phyloP scores from a whole-genome alignment of 2,797 vertebrate genomes.

The Lindbergichthys nudifrons region DNA sequence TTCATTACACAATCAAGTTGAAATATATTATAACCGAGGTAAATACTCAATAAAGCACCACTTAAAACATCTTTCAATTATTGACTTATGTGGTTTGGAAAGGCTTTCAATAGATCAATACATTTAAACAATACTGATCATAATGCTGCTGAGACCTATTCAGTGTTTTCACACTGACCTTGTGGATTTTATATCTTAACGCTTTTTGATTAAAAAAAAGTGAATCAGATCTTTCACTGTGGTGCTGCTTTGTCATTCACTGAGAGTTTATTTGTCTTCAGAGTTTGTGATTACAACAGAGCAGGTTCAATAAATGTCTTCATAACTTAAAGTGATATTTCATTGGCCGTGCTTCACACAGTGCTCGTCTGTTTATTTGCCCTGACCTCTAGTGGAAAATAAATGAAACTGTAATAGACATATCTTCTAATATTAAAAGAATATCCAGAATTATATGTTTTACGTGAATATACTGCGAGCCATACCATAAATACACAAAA shows the following conservation, averaged over 20 bases:
- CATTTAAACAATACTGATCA: background rate
- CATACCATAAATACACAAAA: background rate
- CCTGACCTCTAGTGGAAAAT: constrained; percentile 73
- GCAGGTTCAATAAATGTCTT: constrained; percentile 10
- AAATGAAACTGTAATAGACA: constrained; percentile 18
- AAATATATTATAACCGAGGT: background rate
- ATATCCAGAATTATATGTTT: background rate
- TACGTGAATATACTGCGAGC: background rate
- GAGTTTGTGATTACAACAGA: background rate
- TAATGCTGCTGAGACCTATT: constrained; percentile 9
- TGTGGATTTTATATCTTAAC: background rate
- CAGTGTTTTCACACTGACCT: background rate
- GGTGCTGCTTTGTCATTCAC: background rate
- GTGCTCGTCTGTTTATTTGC: constrained; percentile 42
- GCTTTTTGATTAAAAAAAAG: background rate
- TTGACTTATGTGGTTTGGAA: background rate
- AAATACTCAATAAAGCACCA: background rate
- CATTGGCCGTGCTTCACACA: background rate
- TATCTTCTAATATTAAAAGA: background rate
- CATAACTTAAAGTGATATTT: constrained; percentile 14
- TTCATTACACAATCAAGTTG: background rate
- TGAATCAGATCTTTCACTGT: background rate
- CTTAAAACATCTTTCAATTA: background rate
- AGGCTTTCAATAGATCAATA: constrained; percentile 6
- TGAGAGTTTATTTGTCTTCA: background rate